These are phyloP conservation scores for Copsychus sechellarum DNA, from an alignment of 2,113 vertebrate species.

Conservation along the genomic window DNA sequence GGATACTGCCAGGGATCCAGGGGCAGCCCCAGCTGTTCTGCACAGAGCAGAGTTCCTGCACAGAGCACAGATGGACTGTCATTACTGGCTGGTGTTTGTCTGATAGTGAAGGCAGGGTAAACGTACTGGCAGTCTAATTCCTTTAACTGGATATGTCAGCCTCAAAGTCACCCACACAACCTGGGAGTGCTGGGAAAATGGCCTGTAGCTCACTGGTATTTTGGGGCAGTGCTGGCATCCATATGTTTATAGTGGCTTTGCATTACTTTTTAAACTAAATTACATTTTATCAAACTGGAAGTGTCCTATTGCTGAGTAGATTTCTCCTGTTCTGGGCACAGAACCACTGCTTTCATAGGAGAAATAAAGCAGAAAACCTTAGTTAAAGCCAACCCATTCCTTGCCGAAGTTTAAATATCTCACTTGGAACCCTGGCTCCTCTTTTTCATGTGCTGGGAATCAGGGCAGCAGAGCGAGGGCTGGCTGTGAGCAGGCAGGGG, in stretches of 20 bases:
- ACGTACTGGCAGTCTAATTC: neutral
- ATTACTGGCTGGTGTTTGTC: neutral
- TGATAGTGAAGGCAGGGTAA: neutral
- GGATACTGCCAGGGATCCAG: neutral
- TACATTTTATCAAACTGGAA: neutral
- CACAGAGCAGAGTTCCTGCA: rapidly evolving
- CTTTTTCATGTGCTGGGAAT: rapidly evolving
- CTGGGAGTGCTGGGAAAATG: neutral
- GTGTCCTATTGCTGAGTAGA: neutral
- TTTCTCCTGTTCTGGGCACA: neutral
- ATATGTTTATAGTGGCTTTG: neutral
- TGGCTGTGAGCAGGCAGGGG: neutral
- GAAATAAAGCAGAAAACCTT: neutral
- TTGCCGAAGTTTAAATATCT: neutral
- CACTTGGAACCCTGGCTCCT: neutral
- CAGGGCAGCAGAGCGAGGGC: neutral
- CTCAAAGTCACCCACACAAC: neutral
- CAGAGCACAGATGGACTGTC: neutral
- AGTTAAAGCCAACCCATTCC: neutral
- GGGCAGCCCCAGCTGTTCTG: neutral
- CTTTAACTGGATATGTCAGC: neutral
- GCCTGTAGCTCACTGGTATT: neutral
- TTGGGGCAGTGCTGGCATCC: neutral
- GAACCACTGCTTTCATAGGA: neutral
- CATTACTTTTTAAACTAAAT: neutral